phyloP scores from a whole-genome alignment of 2,113 vertebrate species.

The Isichthys henryi region DNA sequence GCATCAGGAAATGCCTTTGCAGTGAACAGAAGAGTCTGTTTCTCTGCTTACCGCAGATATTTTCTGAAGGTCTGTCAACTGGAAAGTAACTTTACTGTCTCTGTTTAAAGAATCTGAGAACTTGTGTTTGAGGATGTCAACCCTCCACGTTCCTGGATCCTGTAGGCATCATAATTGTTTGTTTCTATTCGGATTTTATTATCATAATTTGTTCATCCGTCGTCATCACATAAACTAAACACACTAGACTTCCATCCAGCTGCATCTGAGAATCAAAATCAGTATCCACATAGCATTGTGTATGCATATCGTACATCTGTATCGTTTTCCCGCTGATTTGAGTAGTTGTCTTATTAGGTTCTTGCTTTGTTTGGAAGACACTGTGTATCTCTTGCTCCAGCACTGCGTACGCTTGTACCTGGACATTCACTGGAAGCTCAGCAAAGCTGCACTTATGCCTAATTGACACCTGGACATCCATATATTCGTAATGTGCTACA shows the following conservation, averaged over 20 bases:
- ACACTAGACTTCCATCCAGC: background rate
- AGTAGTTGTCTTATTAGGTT: background rate
- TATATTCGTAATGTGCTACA: background rate
- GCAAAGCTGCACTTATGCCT: background rate
- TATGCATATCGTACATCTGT: background rate
- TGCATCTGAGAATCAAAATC: background rate
- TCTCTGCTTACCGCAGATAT: slow-evolving; percentile 20
- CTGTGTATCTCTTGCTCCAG: background rate
- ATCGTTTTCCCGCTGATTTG: background rate
- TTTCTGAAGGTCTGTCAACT: slow-evolving; percentile 15
- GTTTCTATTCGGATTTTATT: background rate
- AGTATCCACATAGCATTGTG: background rate
- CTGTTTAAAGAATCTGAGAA: background rate
- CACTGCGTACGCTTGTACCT: background rate
- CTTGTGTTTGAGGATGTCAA: background rate
- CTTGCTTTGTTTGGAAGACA: background rate
- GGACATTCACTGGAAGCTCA: background rate
- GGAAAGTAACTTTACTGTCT: slow-evolving; percentile 13
- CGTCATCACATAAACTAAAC: background rate
- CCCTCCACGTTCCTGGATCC: background rate
- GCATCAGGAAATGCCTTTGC: slow-evolving; percentile 22
- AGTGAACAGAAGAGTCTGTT: slow-evolving; percentile 2
- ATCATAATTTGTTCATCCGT: background rate
- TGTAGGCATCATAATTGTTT: background rate
- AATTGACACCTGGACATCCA: background rate